Base-by-base conservation (phyloP, 1,140 invertebrate genomes). In the Pollicipes pollicipes region DNA sequence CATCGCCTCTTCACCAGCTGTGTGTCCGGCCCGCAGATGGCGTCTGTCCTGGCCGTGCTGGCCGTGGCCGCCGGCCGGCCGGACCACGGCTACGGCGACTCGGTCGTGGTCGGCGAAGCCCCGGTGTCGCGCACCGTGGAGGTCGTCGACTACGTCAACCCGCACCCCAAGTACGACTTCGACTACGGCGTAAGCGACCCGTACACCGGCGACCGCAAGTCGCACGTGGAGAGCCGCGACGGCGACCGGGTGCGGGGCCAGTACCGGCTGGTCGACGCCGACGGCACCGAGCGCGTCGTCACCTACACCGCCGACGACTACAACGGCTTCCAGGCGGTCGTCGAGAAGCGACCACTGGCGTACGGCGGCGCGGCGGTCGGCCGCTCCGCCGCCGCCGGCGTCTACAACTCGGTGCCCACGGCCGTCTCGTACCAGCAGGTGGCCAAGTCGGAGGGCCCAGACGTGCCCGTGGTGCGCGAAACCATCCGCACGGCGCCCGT, bases 231-330 rank as follows among this genome's bases (percentile, higher is more conserved):
- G 77, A 80, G 82, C n/a, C 82, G 85, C 21, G 80, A 81, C 69
- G 82, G 83, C 37, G 83, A 80, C 37, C 73, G 83, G 1, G 84
- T 87, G 35, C 79, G 81, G n/a, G 84, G 84, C 30, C 83, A 86
- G 76, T 89, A 88, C 79, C 82, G 81, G 4, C 75, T 84, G 21
- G 73, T 83, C 68, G 82, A 83, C 71, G 74, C 82, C 21, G 83
- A 84, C 63, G 83, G 83, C 24, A 85, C 85, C 31, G 82, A 85
- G n/a, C 77, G 82, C 66, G 80, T 78, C 66, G 86, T 87, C 30
- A 82, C 85, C 70, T 87, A 88, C 74, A 76, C 82, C 10, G 84
- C 87, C 8, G 87, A 88, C 76, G 74, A 82, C n/a, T 24, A 74
- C 72, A 75, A 75, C 3, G 87, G 87, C 58, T 88, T 87, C 76